These are phyloP conservation scores for Drosophila pseudotakahashii DNA, from an alignment of 2,888 invertebrate genomes.

Conservation along the genomic window DNA sequence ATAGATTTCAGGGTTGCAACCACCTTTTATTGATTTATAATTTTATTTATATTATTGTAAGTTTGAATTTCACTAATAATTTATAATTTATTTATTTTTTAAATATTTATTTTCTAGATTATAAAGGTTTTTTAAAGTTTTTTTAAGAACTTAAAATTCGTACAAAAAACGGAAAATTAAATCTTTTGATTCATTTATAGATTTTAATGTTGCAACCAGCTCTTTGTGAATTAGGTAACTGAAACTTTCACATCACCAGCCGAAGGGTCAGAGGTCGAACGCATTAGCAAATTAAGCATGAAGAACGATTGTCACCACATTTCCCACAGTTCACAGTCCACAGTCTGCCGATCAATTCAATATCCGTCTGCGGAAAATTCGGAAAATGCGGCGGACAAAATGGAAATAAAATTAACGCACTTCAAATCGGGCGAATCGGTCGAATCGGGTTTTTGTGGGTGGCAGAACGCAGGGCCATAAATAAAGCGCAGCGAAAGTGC, in stretches of 20 bases:
- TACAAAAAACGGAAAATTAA: no score
- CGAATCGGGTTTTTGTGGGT: constrained; percentile 3
- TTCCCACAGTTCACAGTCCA: constrained; percentile 22
- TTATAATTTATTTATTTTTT: no score
- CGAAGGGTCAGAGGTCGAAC: constrained; percentile 12
- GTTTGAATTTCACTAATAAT: no score
- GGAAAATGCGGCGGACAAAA: constrained; percentile 36
- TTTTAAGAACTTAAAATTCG: no score
- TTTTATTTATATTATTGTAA: no score
- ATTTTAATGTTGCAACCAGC: no score
- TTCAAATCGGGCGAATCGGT: constrained; percentile 50
- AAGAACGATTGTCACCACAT: constrained; percentile 10
- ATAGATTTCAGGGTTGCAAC: no score
- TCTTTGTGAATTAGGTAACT: not conserved
- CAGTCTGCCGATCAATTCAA: constrained; percentile 15
- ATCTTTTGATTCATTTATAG: no score
- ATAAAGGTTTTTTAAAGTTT: no score
- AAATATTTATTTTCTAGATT: no score
- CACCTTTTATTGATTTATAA: no score
- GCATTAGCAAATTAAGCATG: constrained; percentile 43
- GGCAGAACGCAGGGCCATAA: constrained; percentile 25
- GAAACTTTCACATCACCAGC: not conserved
- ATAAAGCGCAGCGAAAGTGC: constrained; percentile 67
- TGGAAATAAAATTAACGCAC: constrained; percentile 72
- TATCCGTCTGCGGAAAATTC: constrained; percentile 30